Conservation (phyloP, 2,113 vertebrate species). For the Macaca nemestrina region DNA sequence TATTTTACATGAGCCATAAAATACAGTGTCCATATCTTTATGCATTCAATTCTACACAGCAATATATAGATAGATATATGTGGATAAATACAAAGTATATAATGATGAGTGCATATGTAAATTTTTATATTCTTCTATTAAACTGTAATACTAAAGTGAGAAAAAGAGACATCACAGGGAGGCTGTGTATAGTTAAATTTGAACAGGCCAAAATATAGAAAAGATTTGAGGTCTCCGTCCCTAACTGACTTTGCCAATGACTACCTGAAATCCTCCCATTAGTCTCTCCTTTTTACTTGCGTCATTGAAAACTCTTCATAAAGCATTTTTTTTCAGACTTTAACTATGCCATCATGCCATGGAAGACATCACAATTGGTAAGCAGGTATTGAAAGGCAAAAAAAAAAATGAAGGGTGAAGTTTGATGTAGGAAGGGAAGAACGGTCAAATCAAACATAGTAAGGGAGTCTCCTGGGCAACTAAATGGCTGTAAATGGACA, state of each 20-base stretch:
- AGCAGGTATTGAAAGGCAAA: neutral
- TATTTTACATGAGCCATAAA: neutral
- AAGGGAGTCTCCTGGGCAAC: neutral
- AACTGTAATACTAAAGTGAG: neutral
- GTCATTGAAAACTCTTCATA: neutral
- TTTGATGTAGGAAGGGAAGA: neutral
- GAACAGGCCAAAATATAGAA: neutral
- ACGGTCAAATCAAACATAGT: neutral
- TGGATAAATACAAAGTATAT: neutral
- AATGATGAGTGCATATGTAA: neutral
- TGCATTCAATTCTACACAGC: neutral
- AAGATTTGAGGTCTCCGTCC: rapidly evolving
- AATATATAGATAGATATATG: neutral
- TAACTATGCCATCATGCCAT: neutral
- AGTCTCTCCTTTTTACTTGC: neutral
- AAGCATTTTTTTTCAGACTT: neutral
- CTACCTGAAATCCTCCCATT: neutral
- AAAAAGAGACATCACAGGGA: neutral
- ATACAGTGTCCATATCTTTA: neutral
- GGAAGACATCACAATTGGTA: neutral
- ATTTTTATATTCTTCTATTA: neutral
- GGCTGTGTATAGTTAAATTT: neutral
- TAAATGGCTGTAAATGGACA: neutral
- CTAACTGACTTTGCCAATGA: too few species aligned
- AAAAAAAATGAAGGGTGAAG: neutral